Evolutionary conservation across 1,140 invertebrate species (phyloP), one percentile per base, ranked within the genome.

Genomic region (Probaryconus sp.): DNA sequence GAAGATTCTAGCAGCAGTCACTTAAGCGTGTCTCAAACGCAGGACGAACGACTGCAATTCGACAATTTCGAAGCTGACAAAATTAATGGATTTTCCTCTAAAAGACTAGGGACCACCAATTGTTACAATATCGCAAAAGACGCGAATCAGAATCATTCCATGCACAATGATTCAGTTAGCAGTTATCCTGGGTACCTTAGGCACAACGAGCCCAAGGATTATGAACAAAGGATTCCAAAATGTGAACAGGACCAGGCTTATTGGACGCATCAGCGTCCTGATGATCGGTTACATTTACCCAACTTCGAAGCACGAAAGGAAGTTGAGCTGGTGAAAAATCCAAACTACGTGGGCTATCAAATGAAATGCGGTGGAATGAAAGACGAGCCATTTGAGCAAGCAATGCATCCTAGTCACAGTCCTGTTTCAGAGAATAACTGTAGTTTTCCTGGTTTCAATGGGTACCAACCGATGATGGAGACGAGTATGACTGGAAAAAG

Each of bases 1-100:
- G 85, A 88, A 21, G 90, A 91, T 20, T 90, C 90, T 0, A 90
- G 90, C 72, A 89, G 86, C 64, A 89, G 87, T 33, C 85, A 87
- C 13, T 10, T 83, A 11, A 87, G 86, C 37, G 26, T 83, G 2
- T 33, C 79, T 0, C 85, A 87, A 10, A 50, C 80, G 0, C 80
- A 76, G 5, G 78, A 83, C 17, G 79, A 83, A 2, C 68, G 81
- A 42, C n/a, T 82, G 5, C 77, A 78, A 1, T 79, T 81, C n/a
- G 76, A 80, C 0, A 13, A 14, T 0, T 82, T 80, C 13, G 80
- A 84, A 10, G 20, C 71, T 3, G 78, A 79, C 2, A 84, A 83
- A 40, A 55, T 73, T 0, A 73, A 72, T 6, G 17, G 76, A 3
- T 58, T 81, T 4, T 3, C 33, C 1, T 21, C 76, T 0, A 80